Evolutionary conservation across 2,113 vertebrate genomes (phyloP).

Genomic region (Apteryx owenii): DNA sequence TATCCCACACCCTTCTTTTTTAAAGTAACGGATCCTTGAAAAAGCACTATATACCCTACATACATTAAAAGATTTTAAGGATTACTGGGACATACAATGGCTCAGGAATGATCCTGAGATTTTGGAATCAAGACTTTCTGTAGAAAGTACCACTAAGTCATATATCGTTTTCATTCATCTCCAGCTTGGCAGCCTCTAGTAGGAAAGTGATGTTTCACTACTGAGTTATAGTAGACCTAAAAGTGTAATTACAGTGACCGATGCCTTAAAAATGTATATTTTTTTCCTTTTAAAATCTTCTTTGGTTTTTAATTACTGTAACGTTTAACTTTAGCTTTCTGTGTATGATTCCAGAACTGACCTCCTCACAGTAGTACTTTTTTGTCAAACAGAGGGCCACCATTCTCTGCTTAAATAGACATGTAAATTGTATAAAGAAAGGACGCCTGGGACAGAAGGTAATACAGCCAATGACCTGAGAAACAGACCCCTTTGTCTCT

Average conservation of each 20-base stretch:
- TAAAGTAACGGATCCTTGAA: not conserved
- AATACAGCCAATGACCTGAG: not conserved
- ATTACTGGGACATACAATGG: not conserved
- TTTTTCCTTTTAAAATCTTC: not conserved
- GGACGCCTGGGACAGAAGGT: not conserved
- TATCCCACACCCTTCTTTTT: not conserved
- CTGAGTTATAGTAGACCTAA: not conserved
- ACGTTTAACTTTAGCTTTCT: not conserved
- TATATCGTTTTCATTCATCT: not conserved
- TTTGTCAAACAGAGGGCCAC: not conserved
- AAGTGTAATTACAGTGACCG: not conserved
- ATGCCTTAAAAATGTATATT: not conserved
- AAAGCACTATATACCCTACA: not conserved
- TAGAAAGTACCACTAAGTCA: not conserved
- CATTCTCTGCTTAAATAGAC: not conserved
- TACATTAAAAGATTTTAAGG: not conserved
- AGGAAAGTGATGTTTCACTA: not conserved
- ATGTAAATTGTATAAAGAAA: not conserved
- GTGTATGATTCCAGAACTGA: not conserved
- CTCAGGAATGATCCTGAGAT: not conserved
- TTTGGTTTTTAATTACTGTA: not conserved
- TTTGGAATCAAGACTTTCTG: not conserved
- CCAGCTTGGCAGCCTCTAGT: not conserved
- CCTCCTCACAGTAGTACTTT: not conserved
- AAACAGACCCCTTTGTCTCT: not conserved